Conservation (phyloP, 2,797 vertebrate genomes). For the Lutjanus campechanus region DNA sequence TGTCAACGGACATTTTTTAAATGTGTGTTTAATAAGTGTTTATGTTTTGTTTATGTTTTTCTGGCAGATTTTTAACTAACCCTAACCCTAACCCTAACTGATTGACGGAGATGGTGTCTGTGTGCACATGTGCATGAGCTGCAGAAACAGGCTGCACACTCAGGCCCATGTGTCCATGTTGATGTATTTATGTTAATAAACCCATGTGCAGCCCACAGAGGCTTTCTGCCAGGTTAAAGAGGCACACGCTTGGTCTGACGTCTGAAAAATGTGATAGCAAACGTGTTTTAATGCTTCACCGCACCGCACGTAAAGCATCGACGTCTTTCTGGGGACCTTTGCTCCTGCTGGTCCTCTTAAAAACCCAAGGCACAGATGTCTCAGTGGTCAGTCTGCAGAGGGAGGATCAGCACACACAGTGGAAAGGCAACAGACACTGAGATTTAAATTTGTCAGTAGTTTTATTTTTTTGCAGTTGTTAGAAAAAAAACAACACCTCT, state of each 20-base stretch:
- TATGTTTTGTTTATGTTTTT: too few species aligned
- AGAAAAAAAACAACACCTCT: neutral
- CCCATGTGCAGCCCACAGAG: neutral
- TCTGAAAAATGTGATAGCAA: constrained; percentile 48
- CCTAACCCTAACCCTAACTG: too few species aligned
- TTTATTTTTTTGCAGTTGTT: too few species aligned
- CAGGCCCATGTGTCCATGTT: too few species aligned
- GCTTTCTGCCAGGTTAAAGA: neutral
- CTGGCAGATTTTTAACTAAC: constrained; percentile 12
- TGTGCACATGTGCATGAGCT: neutral
- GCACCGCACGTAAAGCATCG: constrained; percentile 21
- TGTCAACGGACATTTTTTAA: neutral
- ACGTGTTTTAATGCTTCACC: constrained; percentile 60
- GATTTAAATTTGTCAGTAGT: too few species aligned
- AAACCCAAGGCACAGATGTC: constrained; percentile 40
- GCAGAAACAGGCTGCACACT: neutral
- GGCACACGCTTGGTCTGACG: constrained; percentile 29
- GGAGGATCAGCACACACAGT: neutral
- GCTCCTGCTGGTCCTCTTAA: constrained; percentile 68
- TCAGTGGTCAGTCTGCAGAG: constrained; percentile 14
- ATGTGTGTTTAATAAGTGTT: too few species aligned
- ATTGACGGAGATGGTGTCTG: constrained; percentile 10
- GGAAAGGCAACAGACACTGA: neutral
- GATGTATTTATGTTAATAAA: too few species aligned
- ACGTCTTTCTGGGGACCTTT: constrained; percentile 74